Conservation (phyloP, 2,888 invertebrate species). For the Cheilosia urbana region DNA sequence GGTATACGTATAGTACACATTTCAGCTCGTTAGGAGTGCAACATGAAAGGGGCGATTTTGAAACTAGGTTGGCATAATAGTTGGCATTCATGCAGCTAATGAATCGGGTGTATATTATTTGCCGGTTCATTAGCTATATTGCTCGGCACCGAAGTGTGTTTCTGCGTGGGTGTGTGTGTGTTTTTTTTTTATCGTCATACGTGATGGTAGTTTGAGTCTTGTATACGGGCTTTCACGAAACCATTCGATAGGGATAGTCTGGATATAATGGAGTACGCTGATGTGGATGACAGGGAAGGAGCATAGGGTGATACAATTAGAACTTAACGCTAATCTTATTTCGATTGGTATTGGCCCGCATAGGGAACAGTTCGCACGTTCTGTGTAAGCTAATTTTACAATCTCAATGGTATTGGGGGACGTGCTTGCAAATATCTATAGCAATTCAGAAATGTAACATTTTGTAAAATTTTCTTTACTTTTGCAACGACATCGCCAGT, state of each 20-base stretch:
- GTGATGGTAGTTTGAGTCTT: not conserved
- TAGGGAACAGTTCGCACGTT: too few species aligned
- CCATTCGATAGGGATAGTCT: not conserved
- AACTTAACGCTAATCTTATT: not conserved
- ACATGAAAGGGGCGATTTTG: conserved; percentile 38
- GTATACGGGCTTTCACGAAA: not conserved
- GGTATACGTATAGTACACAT: not conserved
- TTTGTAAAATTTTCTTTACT: too few species aligned
- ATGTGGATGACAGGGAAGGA: not conserved
- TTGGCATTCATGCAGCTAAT: conserved; percentile 38
- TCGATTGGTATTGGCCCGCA: too few species aligned
- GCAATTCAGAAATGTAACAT: too few species aligned
- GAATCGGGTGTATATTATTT: conserved; percentile 38
- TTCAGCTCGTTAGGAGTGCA: conserved; percentile 39
- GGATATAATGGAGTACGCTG: not conserved
- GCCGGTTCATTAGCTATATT: conserved; percentile 37
- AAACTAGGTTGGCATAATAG: conserved; percentile 30
- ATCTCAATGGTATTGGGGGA: too few species aligned
- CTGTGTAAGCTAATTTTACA: too few species aligned
- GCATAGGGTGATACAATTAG: not conserved
- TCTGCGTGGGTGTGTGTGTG: not conserved
- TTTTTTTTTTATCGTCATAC: not conserved
- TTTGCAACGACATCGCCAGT: too few species aligned
- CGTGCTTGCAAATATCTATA: too few species aligned
- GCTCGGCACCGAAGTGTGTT: conserved; percentile 1